A percentile compares a stretch with the other conserved stretches of the same genome.
phyloP scores from a whole-genome alignment of 2,888 invertebrate genomes.

The Xylota sylvarum region DNA sequence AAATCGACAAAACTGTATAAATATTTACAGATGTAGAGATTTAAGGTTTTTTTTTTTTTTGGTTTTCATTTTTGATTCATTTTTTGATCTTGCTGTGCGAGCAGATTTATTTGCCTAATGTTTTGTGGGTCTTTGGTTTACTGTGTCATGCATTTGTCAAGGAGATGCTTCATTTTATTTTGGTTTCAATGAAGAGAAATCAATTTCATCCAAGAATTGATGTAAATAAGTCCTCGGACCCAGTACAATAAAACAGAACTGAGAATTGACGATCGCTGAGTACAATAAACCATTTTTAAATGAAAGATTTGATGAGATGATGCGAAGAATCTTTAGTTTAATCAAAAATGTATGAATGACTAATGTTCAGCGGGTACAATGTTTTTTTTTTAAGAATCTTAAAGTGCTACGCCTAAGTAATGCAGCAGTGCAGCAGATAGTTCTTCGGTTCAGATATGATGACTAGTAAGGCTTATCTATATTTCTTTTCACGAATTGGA shows the following conservation, averaged over 20 bases:
- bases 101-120: conserved; percentile 11
- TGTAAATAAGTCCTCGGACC: conserved; percentile 18
- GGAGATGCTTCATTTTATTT: conserved; percentile 44
- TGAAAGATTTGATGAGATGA: not conserved
- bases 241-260: conserved; percentile 33
- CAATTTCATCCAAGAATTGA: conserved; percentile 42
- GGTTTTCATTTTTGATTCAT: too few relatives aligned
- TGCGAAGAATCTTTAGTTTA: not conserved
- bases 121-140: conserved; percentile 37
- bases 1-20: conserved; percentile 35
- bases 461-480: too few relatives aligned
- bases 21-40: conserved; percentile 19
- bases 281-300: not conserved
- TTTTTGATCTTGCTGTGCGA: not conserved
- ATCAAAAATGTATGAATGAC: too few relatives aligned
- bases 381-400: too few relatives aligned
- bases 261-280: too few relatives aligned
- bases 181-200: conserved; percentile 40
- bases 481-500: too few relatives aligned
- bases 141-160: conserved; percentile 53
- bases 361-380: too few relatives aligned
- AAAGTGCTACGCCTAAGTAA: too few relatives aligned
- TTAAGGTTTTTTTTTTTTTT: not conserved
- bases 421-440: too few relatives aligned
- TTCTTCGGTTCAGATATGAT: too few relatives aligned